Evolutionary conservation across 2,113 vertebrate species (phyloP), one percentile per base, ranked within the genome.

Genomic region (Pteronura brasiliensis): DNA sequence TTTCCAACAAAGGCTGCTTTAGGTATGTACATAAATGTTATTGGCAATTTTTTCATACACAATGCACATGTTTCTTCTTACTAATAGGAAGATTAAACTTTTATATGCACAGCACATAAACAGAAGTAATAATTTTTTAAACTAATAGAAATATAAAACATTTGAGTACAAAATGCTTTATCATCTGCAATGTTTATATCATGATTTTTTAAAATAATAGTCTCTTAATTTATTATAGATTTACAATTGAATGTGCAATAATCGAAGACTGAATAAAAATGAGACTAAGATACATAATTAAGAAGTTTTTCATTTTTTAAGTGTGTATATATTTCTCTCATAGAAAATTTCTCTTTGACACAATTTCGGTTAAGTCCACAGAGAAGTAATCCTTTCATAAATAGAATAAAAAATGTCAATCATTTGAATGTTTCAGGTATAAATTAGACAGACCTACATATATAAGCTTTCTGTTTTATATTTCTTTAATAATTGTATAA

Each of bases 221-320:
- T 36, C 5, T 63, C 8, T 25, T 31, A 65, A 77, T 69, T 83
- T 85, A 25, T 83, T 86, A 79, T 11, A 77, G 29, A 69, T 84
- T 77, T 87, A 89, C 1, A 93, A 52, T 6, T 71, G 6, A 36
- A 47, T 82, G 34, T 47, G 25, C 27, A 85, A 95, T 67, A 71
- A 67, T 63, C 7, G 2, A 80, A 12, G 71, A 85, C 14, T 47
- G 15, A 96, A 42, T 55, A 89, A 25, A 55, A 92, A 74, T 1
- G 3, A 79, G 4, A 80, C 74, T 44, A 65, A 92, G 12, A 61
- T 71, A 82, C 4, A 72, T 67, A 82, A 90, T 23, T 74, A 31
- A 72, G 13, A 83, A 84, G 4, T 55, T 83, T 95, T 92, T 93
- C 9, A 47, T 61, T 88, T 97, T 97, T 57, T 29, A 94, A 94